These are phyloP conservation scores for Paraplagusia blochii DNA, from an alignment of 2,113 vertebrate genomes.

Conservation along the genomic window DNA sequence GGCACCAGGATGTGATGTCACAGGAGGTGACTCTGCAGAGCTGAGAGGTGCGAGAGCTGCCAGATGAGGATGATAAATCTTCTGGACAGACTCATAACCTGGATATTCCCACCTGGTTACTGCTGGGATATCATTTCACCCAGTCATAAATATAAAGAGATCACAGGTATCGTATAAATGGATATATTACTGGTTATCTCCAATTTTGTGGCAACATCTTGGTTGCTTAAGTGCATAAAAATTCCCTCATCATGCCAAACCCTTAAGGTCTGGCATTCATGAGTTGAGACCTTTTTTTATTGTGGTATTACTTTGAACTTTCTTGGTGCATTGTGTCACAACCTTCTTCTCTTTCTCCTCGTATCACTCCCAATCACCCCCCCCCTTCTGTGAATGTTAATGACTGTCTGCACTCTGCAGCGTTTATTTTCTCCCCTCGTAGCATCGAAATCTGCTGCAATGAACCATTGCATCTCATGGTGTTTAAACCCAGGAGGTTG, in stretches of 20 bases:
- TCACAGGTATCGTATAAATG: constrained; percentile 3
- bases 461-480: constrained; percentile 37
- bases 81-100: constrained; percentile 39
- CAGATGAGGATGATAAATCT: constrained; percentile 61
- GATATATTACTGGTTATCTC: neutral
- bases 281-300: constrained; percentile 4
- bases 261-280: neutral
- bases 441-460: constrained; percentile 55
- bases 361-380: no score
- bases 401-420: constrained; percentile 61
- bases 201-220: neutral
- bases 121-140: constrained; percentile 37
- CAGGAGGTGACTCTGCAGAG: constrained; percentile 38
- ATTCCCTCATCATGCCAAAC: no score
- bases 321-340: constrained; percentile 61
- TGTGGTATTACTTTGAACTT: constrained; percentile 52
- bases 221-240: no score
- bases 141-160: constrained; percentile 39
- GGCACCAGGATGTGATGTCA: constrained; percentile 63
- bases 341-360: constrained; percentile 34
- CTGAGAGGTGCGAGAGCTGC: constrained; percentile 33
- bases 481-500: neutral
- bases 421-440: constrained; percentile 38
- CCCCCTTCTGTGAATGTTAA: constrained; percentile 67
- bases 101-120: constrained; percentile 45